Evolutionary conservation across 1,140 invertebrate species (phyloP).

Genomic region (Zaprionus nigranus): DNA sequence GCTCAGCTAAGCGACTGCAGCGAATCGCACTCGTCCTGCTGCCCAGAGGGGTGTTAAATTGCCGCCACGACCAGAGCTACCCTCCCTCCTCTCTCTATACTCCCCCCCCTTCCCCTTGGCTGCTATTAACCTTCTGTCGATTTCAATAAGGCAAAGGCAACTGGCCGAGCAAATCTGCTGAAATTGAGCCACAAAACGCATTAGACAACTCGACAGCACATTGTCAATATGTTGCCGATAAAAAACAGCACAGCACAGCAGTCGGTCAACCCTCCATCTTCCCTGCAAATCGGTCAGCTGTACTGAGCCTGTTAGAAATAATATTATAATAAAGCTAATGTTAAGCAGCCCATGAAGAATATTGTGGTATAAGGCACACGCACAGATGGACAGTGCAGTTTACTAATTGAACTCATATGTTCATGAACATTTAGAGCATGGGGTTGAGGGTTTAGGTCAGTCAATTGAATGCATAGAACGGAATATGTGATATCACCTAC

Average conservation of each 20-base stretch:
- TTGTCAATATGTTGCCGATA: constrained; percentile 47
- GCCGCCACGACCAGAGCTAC: constrained; percentile 13
- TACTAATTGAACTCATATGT: background rate
- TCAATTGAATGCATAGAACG: no score
- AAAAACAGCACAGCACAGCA: background rate
- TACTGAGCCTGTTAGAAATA: background rate
- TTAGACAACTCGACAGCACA: constrained; percentile 24
- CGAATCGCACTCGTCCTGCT: constrained; percentile 46
- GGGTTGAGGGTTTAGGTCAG: no score
- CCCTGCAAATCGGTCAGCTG: background rate
- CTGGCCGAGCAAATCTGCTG: constrained; percentile 62
- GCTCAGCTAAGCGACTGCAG: constrained; percentile 57
- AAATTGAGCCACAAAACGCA: constrained; percentile 60
- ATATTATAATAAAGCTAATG: background rate
- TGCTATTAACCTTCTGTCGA: constrained; percentile 82
- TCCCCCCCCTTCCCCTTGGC: constrained; percentile 27
- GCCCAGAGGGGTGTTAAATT: constrained; percentile 79
- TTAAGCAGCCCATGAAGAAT: background rate
- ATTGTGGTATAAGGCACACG: background rate
- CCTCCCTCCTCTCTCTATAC: constrained; percentile 24
- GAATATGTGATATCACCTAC: no score
- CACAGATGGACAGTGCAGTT: background rate
- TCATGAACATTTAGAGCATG: no score
- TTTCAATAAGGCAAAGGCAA: constrained; percentile 70
- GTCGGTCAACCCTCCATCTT: background rate